phyloP scores from a whole-genome alignment of 2,888 invertebrate species.

The Diploptera punctata region DNA sequence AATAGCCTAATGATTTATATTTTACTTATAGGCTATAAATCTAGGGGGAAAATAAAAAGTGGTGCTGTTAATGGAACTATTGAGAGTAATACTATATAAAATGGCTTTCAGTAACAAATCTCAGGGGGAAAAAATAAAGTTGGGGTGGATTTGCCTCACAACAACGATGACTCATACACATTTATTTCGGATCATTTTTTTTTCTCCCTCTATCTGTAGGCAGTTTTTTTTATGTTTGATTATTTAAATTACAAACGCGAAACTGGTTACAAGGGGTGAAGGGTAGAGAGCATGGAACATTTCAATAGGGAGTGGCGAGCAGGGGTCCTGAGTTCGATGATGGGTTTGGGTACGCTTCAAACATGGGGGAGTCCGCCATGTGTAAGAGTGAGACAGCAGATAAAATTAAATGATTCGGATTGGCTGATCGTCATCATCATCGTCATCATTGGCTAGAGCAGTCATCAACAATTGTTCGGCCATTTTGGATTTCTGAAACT shows the following conservation, averaged over 20 bases:
- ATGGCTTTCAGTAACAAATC: neutral
- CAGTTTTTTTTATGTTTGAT: slow-evolving; percentile 29
- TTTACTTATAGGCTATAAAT: too few species aligned
- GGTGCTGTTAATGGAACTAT: too few species aligned
- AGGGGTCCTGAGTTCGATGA: slow-evolving; percentile 26
- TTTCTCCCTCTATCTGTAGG: slow-evolving; percentile 11
- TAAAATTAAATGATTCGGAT: slow-evolving; percentile 34
- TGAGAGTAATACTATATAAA: too few species aligned
- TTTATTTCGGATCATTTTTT: slow-evolving; percentile 16
- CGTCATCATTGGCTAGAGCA: slow-evolving; percentile 35
- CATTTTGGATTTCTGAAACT: slow-evolving; percentile 31
- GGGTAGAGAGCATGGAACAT: slow-evolving; percentile 10
- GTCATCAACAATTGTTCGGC: slow-evolving; percentile 34
- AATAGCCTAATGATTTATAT: too few species aligned
- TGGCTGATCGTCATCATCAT: slow-evolving; percentile 37
- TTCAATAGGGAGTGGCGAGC: slow-evolving; percentile 23
- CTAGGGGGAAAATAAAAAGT: too few species aligned
- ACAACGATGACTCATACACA: slow-evolving; percentile 7
- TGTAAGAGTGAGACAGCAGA: slow-evolving; percentile 9
- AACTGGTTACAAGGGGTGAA: neutral
- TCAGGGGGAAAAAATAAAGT: slow-evolving; percentile 8
- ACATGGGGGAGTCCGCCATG: neutral
- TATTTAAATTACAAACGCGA: slow-evolving; percentile 21
- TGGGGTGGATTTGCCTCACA: slow-evolving; percentile 4
- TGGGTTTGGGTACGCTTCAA: neutral